Evolutionary conservation across 92 coral and sea anemone species (phyloP).

Genomic region (Scolanthus callimorphus): DNA sequence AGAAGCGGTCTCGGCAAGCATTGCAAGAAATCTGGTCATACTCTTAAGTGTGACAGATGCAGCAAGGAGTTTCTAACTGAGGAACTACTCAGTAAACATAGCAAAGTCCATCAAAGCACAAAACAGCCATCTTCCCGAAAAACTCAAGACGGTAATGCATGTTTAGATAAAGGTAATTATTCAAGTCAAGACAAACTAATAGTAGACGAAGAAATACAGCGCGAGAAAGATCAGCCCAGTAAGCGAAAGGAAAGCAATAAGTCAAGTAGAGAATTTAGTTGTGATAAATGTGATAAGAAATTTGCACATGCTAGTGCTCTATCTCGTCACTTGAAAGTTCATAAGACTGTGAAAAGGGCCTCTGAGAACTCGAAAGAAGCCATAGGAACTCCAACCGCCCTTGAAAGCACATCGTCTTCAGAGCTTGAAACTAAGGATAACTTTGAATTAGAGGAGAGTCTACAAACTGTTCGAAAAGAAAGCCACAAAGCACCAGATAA

Average conservation of each 20-base stretch:
- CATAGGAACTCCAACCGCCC: not conserved
- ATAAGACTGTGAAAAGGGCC: not conserved
- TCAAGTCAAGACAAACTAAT: no score
- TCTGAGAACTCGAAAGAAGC: no score
- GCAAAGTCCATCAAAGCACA: not conserved
- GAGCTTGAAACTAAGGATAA: no score
- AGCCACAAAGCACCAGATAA: not conserved
- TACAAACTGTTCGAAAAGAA: not conserved
- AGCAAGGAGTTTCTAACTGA: not conserved
- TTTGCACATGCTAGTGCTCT: no score
- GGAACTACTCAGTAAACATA: not conserved
- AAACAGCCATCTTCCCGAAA: not conserved
- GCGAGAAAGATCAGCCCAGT: not conserved
- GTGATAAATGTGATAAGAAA: not conserved
- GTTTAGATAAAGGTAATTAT: no score
- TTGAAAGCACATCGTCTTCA: not conserved
- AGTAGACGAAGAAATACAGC: not conserved
- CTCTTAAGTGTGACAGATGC: not conserved
- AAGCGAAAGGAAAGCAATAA: not conserved
- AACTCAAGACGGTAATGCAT: not conserved
- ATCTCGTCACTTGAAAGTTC: not conserved
- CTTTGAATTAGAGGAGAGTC: not conserved
- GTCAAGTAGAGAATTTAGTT: not conserved
- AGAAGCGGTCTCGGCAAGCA: not conserved
- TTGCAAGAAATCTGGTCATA: not conserved